phyloP scores from a whole-genome alignment of 2,113 vertebrate genomes.

The Syngnathoides biaculeatus region DNA sequence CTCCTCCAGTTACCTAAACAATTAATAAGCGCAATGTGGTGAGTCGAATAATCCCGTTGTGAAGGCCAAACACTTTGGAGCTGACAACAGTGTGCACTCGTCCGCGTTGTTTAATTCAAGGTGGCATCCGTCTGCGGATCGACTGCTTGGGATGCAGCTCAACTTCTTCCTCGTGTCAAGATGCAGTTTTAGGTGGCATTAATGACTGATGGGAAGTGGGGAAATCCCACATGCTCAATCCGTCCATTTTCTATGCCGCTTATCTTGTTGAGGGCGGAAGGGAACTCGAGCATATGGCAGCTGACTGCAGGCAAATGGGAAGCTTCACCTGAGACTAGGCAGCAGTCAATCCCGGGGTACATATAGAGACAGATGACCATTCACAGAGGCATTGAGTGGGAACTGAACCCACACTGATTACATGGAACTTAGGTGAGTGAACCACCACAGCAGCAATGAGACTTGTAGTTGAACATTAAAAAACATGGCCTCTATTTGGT shows the following conservation, averaged over 20 bases:
- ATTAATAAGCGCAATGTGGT: slow-evolving; percentile 44
- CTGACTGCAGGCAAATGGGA: too few species aligned
- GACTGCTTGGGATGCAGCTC: background rate
- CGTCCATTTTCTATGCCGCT: background rate
- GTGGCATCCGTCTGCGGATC: slow-evolving; percentile 29
- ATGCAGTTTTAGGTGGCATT: background rate
- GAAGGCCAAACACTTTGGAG: slow-evolving; percentile 23
- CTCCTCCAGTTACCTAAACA: slow-evolving; percentile 47
- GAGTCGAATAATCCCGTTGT: slow-evolving; percentile 59
- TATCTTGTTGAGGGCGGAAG: background rate
- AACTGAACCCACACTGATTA: too few species aligned
- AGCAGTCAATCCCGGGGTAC: too few species aligned
- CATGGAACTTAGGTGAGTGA: too few species aligned
- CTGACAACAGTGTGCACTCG: slow-evolving; percentile 39
- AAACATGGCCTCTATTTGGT: too few species aligned
- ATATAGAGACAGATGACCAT: too few species aligned
- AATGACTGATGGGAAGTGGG: background rate
- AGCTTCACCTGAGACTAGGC: too few species aligned
- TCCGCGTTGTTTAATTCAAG: slow-evolving; percentile 42
- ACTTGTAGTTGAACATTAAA: too few species aligned
- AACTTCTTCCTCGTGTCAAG: background rate
- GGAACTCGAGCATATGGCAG: background rate
- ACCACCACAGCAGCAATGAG: too few species aligned
- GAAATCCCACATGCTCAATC: background rate
- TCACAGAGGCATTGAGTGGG: too few species aligned